A percentile compares a stretch with the other conserved stretches of the same genome.
Conservation (phyloP, 2,888 invertebrate species). For the Calliphora vomitoria region DNA sequence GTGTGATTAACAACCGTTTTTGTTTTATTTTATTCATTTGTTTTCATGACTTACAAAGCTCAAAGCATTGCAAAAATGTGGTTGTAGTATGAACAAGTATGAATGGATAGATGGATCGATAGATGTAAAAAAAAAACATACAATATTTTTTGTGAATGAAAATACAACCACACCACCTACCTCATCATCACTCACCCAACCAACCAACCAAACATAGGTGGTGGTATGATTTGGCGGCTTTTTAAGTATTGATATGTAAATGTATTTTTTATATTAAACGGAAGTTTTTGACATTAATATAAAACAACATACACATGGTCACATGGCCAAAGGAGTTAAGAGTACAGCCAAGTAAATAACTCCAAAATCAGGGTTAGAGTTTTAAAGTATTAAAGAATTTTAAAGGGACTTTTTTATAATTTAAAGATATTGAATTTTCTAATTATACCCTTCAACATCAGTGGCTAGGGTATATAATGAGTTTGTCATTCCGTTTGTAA, state of each 20-base stretch:
- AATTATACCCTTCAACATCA: no score
- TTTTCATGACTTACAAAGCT: constrained; percentile 16
- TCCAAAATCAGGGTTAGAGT: not conserved
- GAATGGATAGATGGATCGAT: constrained; percentile 25
- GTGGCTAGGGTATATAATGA: no score
- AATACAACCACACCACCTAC: not conserved
- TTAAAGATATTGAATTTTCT: no score
- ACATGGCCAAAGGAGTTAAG: not conserved
- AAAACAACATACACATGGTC: not conserved
- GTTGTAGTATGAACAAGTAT: constrained; percentile 14
- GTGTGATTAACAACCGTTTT: constrained; percentile 43
- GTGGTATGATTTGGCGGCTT: constrained; percentile 64
- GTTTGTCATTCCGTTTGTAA: no score
- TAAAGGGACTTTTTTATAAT: no score
- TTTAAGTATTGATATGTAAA: constrained; percentile 64
- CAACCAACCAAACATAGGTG: constrained; percentile 21
- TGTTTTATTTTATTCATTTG: constrained; percentile 15
- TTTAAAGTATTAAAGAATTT: not conserved
- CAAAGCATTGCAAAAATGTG: constrained; percentile 52
- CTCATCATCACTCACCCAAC: not conserved
- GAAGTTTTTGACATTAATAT: constrained; percentile 61
- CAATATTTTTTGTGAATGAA: constrained; percentile 62
- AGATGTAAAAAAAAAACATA: constrained; percentile 13
- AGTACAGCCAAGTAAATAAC: not conserved
- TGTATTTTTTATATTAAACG: constrained; percentile 60